These are phyloP conservation scores for Cirrhinus molitorella DNA, from an alignment of 2,797 vertebrate genomes.

Conservation along the genomic window DNA sequence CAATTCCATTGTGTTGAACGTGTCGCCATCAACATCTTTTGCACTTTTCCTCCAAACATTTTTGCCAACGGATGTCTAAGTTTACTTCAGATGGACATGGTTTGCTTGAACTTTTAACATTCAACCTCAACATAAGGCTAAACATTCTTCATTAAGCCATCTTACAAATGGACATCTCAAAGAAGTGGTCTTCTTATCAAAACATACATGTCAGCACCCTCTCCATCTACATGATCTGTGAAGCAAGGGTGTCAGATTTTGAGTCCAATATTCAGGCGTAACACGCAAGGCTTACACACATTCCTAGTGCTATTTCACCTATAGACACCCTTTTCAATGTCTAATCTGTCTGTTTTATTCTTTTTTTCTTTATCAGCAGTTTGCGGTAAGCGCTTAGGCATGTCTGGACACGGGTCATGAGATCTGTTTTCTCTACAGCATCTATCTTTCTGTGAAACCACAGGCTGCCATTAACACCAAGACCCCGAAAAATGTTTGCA, in stretches of 20 bases:
- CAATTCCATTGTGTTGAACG: conserved; percentile 63
- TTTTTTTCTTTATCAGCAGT: conserved; percentile 40
- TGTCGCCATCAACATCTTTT: conserved; percentile 54
- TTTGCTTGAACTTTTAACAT: conserved; percentile 37
- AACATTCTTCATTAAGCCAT: conserved; percentile 24
- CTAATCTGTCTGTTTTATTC: conserved; percentile 17
- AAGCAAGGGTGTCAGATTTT: conserved; percentile 20
- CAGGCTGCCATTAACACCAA: neutral
- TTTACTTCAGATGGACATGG: neutral
- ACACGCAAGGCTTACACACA: neutral
- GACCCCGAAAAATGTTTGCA: conserved; percentile 49
- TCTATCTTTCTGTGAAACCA: conserved; percentile 48
- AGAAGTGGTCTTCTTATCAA: conserved; percentile 43
- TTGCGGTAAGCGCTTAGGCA: conserved; percentile 54
- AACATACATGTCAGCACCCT: conserved; percentile 42
- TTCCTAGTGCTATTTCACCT: conserved; percentile 27
- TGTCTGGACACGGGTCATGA: conserved; percentile 64
- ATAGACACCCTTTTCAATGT: conserved; percentile 29
- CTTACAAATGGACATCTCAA: conserved; percentile 14
- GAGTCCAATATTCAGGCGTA: conserved; percentile 9
- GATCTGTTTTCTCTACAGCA: conserved; percentile 35
- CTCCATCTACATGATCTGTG: conserved; percentile 30
- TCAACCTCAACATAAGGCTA: neutral
- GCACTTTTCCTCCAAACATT: conserved; percentile 23
- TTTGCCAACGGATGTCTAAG: conserved; percentile 4